Evolutionary conservation across 2,888 invertebrate genomes (phyloP), one percentile per base, ranked within the genome.

Genomic region (Lymantria monacha): DNA sequence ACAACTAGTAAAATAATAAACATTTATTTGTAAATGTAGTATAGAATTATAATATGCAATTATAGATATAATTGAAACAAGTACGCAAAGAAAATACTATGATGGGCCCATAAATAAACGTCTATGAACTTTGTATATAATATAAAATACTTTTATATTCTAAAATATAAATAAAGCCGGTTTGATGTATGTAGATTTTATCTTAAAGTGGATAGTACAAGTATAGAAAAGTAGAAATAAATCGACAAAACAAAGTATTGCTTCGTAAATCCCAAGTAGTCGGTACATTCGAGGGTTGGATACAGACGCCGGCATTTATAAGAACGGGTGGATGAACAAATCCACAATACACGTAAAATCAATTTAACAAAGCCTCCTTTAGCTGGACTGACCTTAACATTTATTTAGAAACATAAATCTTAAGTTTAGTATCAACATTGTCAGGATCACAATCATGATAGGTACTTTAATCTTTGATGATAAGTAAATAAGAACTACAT

Each of bases 311-410:
- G 71, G 75, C 73, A 9, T 12, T 40, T 8, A 74, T 68, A 52
- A 73, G 66, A 71, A 72, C 61, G 75, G 65, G 63, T 70, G 70
- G 66, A 37, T 49, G 57, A 56, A 78, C 79, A 81, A 85, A 75
- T 83, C 83, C 79, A 73, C 85, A 82, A 83, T 87, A 90, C 90
- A 90, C 83, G 87, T 87, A 84, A 90, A 89, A 89, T 89, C 89
- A 89, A 89, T 90, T 90, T 89, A 81, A 75, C 76, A 87, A 89
- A 90, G 84, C 90, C 77, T 79, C 81, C 81, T 76, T 80, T 80
- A 83, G 79, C 83, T 83, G 72, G 71, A 70, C 74, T 81, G 85
- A 83, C 87, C 87, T 75, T 79, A 72, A 75, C 76, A 74, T 75
- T 74, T 73, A 79, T 76, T 22, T 71, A 72, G 75, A 75, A 76